Evolutionary conservation across 2,888 invertebrate species (phyloP).

Genomic region (Willowsia nigromaculata): DNA sequence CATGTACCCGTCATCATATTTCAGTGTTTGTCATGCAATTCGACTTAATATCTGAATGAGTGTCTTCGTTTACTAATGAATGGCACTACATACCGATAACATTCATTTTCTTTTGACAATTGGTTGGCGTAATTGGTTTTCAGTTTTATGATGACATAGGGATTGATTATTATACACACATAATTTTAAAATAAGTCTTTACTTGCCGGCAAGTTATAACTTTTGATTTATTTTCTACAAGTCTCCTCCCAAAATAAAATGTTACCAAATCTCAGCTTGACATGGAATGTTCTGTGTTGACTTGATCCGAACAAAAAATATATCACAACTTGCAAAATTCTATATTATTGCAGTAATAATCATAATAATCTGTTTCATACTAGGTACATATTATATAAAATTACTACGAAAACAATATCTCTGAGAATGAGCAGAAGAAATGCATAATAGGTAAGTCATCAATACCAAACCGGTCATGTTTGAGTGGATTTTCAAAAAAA

Average conservation of each 20-base stretch:
- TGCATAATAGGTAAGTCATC: too few relatives aligned
- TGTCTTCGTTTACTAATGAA: not conserved
- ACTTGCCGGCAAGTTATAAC: slow-evolving; percentile 64
- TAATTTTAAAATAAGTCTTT: slow-evolving; percentile 34
- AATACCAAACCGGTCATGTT: not conserved
- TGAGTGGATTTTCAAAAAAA: not conserved
- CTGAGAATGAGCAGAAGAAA: not conserved
- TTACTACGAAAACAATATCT: slow-evolving; percentile 53
- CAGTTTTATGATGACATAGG: not conserved
- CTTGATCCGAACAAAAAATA: slow-evolving; percentile 25
- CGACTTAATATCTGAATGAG: not conserved
- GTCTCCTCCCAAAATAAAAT: not conserved
- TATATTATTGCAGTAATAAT: not conserved
- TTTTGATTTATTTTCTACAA: not conserved
- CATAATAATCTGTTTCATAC: not conserved
- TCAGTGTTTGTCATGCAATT: not conserved
- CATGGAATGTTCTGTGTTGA: slow-evolving; percentile 42
- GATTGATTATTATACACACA: not conserved
- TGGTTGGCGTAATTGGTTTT: not conserved
- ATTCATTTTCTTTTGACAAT: not conserved
- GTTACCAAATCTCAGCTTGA: slow-evolving; percentile 15
- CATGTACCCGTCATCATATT: not conserved
- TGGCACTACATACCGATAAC: not conserved
- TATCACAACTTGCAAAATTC: slow-evolving; percentile 33
- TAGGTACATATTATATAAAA: not conserved